Evolutionary conservation across 2,888 invertebrate genomes (phyloP), one percentile per base, ranked within the genome.

Genomic region (Conops quadrifasciatus): DNA sequence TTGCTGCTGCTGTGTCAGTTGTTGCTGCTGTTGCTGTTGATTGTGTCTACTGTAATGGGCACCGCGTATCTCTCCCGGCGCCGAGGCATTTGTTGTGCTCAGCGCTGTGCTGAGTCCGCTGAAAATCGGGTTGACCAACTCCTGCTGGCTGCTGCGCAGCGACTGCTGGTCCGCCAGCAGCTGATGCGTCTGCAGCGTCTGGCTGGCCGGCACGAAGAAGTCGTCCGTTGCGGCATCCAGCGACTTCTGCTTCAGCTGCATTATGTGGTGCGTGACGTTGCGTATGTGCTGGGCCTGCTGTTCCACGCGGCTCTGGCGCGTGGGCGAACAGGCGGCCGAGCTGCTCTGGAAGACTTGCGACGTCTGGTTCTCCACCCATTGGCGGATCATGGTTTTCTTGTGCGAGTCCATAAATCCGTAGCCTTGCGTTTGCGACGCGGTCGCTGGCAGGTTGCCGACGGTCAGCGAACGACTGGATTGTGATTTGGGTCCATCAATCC

Each of bases 401-500:
- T 95, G 94, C 78, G 90, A 93, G 80, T 96, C 96, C 95, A 96
- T 95, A 80, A 94, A 95, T 0, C 96, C 94, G 81, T 96, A 95
- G 0, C 93, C 91, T 21, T 82, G 82, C 1, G 80, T 78, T 67
- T 82, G 84, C 5, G 79, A 80, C 0, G 80, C 78, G 5, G 74
- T 73, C 0, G 81, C 76, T 13, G 85, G 86, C n/a, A 86, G 71
- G 75, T 84, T 84, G 2, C 82, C 83, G 1, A 81, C 82, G 16
- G 83, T 83, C 5, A 87, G 83, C 24, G 92, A 89, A 45, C 84
- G 80, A 28, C 82, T 81, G 16, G 84, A 84, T 28, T 82, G 85
- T 78, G 93, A 92, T 89, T 94, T 92, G 1, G 97, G 97, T 0
- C 97, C 97, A 84, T 97, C 97, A 69, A 97, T 93, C 97, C 97